Percentiles rank a stretch among this genome's conserved stretches.
Conservation (phyloP, 2,888 invertebrate species). For the Galeopsomyia nigrocyanea region DNA sequence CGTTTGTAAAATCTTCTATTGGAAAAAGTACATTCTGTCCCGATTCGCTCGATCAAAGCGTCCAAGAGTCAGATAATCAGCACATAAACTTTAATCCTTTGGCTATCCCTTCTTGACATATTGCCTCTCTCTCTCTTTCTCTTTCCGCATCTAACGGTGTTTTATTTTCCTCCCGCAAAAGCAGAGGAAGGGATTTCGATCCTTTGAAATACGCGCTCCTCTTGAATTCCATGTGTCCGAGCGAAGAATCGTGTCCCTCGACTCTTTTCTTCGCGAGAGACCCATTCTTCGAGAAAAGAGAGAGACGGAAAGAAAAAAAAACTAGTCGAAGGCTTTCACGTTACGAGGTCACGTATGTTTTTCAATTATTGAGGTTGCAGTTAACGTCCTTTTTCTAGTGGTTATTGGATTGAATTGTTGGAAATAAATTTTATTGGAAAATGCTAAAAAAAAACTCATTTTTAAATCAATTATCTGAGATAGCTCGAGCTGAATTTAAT, state of each 20-base stretch:
- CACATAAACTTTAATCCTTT: conserved; percentile 21
- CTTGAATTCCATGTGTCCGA: conserved; percentile 26
- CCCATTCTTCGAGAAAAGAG: background rate
- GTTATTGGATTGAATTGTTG: too few species aligned
- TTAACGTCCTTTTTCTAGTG: too few species aligned
- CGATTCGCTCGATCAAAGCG: background rate
- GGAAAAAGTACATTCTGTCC: too few species aligned
- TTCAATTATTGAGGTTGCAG: too few species aligned
- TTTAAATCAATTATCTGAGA: too few species aligned
- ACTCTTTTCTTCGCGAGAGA: conserved; percentile 6
- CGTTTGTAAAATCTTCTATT: too few species aligned
- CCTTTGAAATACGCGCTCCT: conserved; percentile 39
- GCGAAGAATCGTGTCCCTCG: conserved; percentile 32
- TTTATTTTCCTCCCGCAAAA: conserved; percentile 6
- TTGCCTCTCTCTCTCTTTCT: background rate
- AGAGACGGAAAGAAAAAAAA: background rate
- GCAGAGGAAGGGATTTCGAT: conserved; percentile 28
- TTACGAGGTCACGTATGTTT: background rate
- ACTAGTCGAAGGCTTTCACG: conserved; percentile 5
- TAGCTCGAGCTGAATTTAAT: too few species aligned
- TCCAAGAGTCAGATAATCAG: too few species aligned
- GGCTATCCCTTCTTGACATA: background rate
- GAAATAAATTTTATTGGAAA: too few species aligned
- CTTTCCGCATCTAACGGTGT: conserved; percentile 24
- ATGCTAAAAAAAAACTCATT: too few species aligned